A percentile compares a stretch with the other conserved stretches of the same genome.
Conservation (phyloP, 2,113 vertebrate species). For the Carollia perspicillata region DNA sequence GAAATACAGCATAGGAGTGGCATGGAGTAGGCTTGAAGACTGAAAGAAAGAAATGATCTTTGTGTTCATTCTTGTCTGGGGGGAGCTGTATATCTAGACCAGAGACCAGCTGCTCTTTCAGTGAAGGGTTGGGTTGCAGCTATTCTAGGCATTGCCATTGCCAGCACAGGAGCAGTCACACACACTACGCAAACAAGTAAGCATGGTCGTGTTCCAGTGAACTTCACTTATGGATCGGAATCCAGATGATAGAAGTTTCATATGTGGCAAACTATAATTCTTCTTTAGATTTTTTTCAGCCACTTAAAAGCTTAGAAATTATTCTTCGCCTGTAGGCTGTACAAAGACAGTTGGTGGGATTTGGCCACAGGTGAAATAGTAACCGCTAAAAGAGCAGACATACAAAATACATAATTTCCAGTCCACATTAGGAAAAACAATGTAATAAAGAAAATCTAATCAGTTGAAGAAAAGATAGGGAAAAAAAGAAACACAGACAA, state of each 20-base stretch:
- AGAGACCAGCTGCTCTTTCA: not conserved
- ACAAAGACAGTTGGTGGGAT: not conserved
- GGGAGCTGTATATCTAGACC: not conserved
- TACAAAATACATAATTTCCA: not conserved
- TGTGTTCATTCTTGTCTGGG: not conserved
- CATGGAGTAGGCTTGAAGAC: not conserved
- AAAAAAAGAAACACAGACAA: not conserved
- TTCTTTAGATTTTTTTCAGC: not conserved
- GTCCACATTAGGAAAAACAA: not conserved
- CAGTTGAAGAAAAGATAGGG: not conserved
- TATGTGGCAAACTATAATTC: not conserved
- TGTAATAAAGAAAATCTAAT: not conserved
- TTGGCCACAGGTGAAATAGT: not conserved
- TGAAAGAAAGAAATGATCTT: not conserved
- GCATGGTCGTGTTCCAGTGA: not conserved
- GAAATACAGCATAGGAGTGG: not conserved
- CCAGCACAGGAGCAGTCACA: not conserved
- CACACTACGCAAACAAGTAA: not conserved
- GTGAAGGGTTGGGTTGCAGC: not conserved
- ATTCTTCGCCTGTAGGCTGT: not conserved
- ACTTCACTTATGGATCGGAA: not conserved
- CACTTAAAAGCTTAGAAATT: not conserved
- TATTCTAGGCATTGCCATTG: not conserved
- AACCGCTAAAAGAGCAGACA: not conserved
- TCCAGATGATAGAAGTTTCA: not conserved